These are phyloP conservation scores for Pachypeltis micranthus DNA, from an alignment of 1,140 invertebrate genomes.

Conservation along the genomic window DNA sequence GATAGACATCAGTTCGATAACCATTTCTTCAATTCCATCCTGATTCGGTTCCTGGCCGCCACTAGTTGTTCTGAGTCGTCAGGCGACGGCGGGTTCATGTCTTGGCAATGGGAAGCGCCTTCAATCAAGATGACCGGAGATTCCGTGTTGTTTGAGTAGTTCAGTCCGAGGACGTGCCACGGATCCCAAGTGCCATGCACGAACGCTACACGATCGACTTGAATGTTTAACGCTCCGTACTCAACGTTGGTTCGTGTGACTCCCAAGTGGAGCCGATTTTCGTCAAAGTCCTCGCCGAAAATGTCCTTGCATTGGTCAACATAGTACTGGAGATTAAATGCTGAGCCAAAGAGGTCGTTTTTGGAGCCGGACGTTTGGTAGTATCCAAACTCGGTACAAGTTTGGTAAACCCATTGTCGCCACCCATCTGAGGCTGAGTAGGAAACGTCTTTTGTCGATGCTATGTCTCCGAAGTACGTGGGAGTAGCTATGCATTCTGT, in stretches of 20 bases:
- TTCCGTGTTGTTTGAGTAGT: constrained; percentile 37
- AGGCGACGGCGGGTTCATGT: constrained; percentile 58
- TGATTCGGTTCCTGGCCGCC: constrained; percentile 47
- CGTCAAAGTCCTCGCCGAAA: constrained; percentile 51
- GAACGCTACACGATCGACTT: constrained; percentile 64
- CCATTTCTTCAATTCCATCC: constrained; percentile 42
- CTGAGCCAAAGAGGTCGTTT: constrained; percentile 51
- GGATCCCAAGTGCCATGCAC: constrained; percentile 87
- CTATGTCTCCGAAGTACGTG: constrained; percentile 54
- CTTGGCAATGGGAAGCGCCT: constrained; percentile 64
- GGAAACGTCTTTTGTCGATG: constrained; percentile 70
- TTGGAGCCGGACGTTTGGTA: constrained; percentile 70
- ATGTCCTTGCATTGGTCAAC: constrained; percentile 72
- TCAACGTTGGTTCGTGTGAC: constrained; percentile 60
- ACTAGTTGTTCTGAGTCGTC: constrained; percentile 49
- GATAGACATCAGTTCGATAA: constrained; percentile 24
- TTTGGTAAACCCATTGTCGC: constrained; percentile 88
- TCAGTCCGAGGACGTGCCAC: constrained; percentile 77
- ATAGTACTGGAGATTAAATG: constrained; percentile 68
- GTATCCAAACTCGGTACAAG: constrained; percentile 92
- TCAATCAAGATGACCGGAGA: constrained; percentile 49
- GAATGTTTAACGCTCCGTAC: constrained; percentile 63
- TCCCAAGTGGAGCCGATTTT: constrained; percentile 43
- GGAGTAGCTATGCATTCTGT: background rate
- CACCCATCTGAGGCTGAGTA: constrained; percentile 47